These are phyloP conservation scores for Campoletis raptor DNA, from an alignment of 2,888 invertebrate species.

Conservation along the genomic window DNA sequence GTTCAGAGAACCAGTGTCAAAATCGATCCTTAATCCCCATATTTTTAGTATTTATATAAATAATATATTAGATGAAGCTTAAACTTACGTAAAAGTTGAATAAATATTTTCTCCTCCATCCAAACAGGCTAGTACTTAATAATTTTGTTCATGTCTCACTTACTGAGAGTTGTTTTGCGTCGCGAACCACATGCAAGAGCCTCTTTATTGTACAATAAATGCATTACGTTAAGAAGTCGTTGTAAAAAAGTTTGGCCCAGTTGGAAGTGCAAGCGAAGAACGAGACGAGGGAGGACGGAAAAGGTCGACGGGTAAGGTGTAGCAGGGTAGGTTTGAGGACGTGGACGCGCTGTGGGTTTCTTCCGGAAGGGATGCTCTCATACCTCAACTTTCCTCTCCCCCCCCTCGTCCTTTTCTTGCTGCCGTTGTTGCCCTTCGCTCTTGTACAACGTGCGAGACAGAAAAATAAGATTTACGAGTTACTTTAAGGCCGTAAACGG, in stretches of 20 bases:
- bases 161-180: slow-evolving; percentile 25
- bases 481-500: slow-evolving; percentile 81
- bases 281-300: slow-evolving; percentile 25
- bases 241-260: slow-evolving; percentile 80
- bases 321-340: not conserved
- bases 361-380: slow-evolving; percentile 42
- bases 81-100: not conserved
- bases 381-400: not conserved
- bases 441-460: slow-evolving; percentile 53
- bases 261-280: slow-evolving; percentile 69
- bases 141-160: not conserved
- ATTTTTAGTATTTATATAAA: not conserved
- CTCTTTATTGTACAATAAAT: slow-evolving; percentile 80
- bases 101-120: not conserved
- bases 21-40: not conserved
- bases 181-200: slow-evolving; percentile 50
- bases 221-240: slow-evolving; percentile 78
- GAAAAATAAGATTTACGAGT: slow-evolving; percentile 83
- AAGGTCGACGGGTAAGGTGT: slow-evolving; percentile 29
- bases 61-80: not conserved
- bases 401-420: not conserved
- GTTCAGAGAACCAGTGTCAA: slow-evolving; percentile 10
- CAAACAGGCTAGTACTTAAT: not conserved
- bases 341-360: slow-evolving; percentile 44
- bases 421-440: slow-evolving; percentile 34